A percentile compares a stretch with the other conserved stretches of the same genome.
These are phyloP conservation scores for Incurvaria masculella DNA, from an alignment of 2,888 invertebrate species.

Conservation along the genomic window DNA sequence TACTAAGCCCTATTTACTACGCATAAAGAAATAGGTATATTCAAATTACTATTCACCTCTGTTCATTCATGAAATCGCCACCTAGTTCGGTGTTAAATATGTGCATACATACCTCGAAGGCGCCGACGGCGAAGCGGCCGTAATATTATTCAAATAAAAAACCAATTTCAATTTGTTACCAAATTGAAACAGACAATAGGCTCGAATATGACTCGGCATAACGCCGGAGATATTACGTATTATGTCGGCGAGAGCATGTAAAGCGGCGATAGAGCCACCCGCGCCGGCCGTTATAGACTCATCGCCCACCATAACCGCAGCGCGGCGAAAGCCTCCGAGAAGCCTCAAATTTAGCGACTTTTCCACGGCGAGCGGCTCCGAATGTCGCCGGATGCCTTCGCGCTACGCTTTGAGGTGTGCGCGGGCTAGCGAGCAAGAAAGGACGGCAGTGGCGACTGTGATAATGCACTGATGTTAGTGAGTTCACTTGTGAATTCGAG, in stretches of 20 bases:
- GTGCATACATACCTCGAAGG: not conserved
- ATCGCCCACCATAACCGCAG: conserved; percentile 49
- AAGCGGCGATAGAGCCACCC: conserved; percentile 51
- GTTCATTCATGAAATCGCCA: not conserved
- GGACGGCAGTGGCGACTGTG: no score
- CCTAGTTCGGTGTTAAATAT: not conserved
- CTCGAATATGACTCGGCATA: conserved; percentile 50
- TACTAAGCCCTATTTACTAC: no score
- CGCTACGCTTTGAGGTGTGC: conserved; percentile 40
- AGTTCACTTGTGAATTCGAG: no score
- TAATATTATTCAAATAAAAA: conserved; percentile 58
- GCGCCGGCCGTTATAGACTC: conserved; percentile 38
- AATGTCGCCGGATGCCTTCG: conserved; percentile 44
- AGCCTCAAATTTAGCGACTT: conserved; percentile 54
- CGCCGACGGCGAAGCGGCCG: conserved; percentile 18
- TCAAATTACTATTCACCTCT: no score
- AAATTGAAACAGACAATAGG: conserved; percentile 57
- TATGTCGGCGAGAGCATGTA: conserved; percentile 46
- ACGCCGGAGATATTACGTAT: conserved; percentile 33
- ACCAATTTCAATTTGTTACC: conserved; percentile 58
- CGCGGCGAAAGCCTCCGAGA: conserved; percentile 49
- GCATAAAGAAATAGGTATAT: no score
- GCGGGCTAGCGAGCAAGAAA: no score
- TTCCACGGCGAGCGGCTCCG: conserved; percentile 21
- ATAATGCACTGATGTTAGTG: no score